These are phyloP conservation scores for Agrotis exclamationis DNA, from an alignment of 2,888 invertebrate species.

Conservation along the genomic window DNA sequence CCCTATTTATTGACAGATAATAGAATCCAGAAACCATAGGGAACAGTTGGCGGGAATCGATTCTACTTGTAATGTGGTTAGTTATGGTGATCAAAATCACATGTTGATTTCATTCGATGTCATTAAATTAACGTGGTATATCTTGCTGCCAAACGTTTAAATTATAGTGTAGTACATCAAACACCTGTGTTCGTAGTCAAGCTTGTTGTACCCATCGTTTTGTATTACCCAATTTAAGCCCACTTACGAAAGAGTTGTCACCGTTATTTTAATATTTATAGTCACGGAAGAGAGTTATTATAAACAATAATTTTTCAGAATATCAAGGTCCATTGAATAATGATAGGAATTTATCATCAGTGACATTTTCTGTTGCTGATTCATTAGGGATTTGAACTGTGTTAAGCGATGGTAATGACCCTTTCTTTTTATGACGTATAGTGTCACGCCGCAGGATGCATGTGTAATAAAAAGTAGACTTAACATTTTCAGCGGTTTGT, in stretches of 20 bases:
- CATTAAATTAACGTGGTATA: constrained; percentile 71
- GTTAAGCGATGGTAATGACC: constrained; percentile 33
- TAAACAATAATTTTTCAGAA: constrained; percentile 46
- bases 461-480: constrained; percentile 82
- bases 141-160: constrained; percentile 52
- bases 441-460: constrained; percentile 80
- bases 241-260: constrained; percentile 53
- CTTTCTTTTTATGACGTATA: constrained; percentile 66
- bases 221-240: constrained; percentile 36
- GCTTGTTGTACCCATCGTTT: constrained; percentile 29
- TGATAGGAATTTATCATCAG: constrained; percentile 53
- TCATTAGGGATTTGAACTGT: constrained; percentile 72
- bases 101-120: constrained; percentile 81
- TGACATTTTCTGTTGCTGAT: constrained; percentile 68
- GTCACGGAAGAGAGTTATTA: constrained; percentile 51
- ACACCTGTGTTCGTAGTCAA: constrained; percentile 50
- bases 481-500: constrained; percentile 82
- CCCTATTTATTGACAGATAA: constrained; percentile 89
- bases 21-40: constrained; percentile 76
- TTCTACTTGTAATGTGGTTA: constrained; percentile 86
- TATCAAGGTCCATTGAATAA: constrained; percentile 52
- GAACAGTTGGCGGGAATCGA: constrained; percentile 88
- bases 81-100: constrained; percentile 89
- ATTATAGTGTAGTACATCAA: constrained; percentile 51
- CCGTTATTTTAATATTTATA: constrained; percentile 55